phyloP scores from a whole-genome alignment of 2,113 vertebrate species.

The Lepisosteus oculatus region DNA sequence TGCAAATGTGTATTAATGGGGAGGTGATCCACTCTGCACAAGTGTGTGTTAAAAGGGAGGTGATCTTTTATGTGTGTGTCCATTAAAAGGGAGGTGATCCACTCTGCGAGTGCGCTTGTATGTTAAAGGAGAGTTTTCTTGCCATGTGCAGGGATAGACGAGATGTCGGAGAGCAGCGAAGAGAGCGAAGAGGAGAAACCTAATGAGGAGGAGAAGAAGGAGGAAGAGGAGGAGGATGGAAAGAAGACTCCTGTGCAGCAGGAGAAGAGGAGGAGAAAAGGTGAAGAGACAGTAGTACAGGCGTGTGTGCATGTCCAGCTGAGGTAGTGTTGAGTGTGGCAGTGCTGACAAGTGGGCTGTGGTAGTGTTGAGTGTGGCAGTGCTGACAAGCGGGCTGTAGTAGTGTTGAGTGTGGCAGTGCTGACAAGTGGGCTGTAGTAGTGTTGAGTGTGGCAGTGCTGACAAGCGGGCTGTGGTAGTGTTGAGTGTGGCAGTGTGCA shows the following conservation, averaged over 20 bases:
- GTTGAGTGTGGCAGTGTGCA: no score
- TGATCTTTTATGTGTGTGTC: neutral
- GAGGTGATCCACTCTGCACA: neutral
- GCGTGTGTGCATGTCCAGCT: no score
- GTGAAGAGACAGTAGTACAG: conserved; percentile 34
- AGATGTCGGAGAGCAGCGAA: conserved; percentile 82
- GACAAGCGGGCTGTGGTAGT: no score
- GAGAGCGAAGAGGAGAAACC: conserved; percentile 88
- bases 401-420: neutral
- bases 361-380: neutral
- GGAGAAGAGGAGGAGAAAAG: conserved; percentile 85
- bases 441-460: no score
- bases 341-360: neutral
- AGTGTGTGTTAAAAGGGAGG: neutral
- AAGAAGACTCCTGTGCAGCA: conserved; percentile 76
- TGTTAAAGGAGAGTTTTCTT: neutral
- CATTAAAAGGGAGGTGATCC: neutral
- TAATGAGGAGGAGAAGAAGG: conserved; percentile 77
- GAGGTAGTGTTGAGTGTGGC: neutral
- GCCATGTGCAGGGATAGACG: conserved; percentile 72
- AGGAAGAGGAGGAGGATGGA: conserved; percentile 86
- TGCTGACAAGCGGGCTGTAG: neutral
- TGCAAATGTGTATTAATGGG: no score
- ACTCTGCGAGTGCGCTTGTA: neutral
- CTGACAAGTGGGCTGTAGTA: neutral